Conservation (phyloP, 2,113 vertebrate species). For the Thalassoma bifasciatum region DNA sequence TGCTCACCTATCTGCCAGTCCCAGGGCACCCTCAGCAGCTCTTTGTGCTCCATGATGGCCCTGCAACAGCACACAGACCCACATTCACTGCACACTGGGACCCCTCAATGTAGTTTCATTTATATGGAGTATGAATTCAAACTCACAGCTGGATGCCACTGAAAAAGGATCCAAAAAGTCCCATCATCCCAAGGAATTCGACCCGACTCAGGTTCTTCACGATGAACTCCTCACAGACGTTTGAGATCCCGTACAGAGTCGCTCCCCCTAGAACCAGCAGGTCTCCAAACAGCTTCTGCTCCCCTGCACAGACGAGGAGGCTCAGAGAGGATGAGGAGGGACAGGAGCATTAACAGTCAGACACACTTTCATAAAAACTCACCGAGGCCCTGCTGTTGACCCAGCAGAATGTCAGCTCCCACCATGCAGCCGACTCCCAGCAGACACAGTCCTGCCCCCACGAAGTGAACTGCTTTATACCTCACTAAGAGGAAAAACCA, state of each 20-base stretch:
- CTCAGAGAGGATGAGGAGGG: not conserved
- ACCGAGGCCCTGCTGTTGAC: constrained; percentile 92
- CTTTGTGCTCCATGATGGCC: constrained; percentile 98
- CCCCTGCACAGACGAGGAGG: constrained; percentile 77
- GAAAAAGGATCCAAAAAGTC: constrained; percentile 97
- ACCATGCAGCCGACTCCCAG: constrained; percentile 96
- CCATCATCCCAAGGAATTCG: constrained; percentile 96
- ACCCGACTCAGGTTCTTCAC: constrained; percentile 93
- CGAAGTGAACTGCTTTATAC: constrained; percentile 93
- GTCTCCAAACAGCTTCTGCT: constrained; percentile 94
- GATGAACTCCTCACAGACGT: constrained; percentile 95
- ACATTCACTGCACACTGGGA: constrained; percentile 12
- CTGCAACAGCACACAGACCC: constrained; percentile 76
- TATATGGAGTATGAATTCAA: not conserved
- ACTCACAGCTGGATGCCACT: constrained; percentile 98
- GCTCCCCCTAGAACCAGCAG: constrained; percentile 93
- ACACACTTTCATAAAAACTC: constrained; percentile 52
- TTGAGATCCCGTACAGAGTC: constrained; percentile 91
- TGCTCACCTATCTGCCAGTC: constrained; percentile 96
- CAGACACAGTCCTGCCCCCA: constrained; percentile 92
- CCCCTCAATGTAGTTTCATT: not conserved
- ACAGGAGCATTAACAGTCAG: too few relatives aligned
- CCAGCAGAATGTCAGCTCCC: constrained; percentile 91
- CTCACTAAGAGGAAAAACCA: constrained; percentile 96
- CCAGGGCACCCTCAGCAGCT: constrained; percentile 95